Evolutionary conservation across 2,797 vertebrate genomes (phyloP).

Genomic region (Poeciliopsis paucimaculata): DNA sequence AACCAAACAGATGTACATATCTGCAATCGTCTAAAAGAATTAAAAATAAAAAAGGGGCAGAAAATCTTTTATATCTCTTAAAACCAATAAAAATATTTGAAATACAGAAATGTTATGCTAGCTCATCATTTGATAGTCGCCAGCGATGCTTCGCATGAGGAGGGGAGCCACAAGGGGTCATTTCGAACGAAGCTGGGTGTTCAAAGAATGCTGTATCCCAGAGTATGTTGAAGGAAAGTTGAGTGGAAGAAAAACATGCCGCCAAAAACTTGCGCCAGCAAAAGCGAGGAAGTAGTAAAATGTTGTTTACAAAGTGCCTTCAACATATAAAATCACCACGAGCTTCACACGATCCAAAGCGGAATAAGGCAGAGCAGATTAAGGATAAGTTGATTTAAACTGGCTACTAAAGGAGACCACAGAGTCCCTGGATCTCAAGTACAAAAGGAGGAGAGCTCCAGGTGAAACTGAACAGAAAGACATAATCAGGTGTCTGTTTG

Average conservation of each 20-base stretch:
- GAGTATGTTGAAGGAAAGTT: neutral
- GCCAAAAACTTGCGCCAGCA: neutral
- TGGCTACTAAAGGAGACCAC: neutral
- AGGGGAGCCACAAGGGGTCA: neutral
- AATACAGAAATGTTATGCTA: neutral
- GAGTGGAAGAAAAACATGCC: neutral
- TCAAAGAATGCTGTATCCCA: neutral
- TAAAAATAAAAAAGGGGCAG: too few species aligned
- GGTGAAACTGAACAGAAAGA: neutral
- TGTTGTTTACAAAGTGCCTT: neutral
- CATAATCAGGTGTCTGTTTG: neutral
- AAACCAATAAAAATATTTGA: neutral
- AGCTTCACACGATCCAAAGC: neutral
- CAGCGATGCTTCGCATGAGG: neutral
- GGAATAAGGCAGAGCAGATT: neutral
- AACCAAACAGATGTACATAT: too few species aligned
- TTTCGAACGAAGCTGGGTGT: neutral
- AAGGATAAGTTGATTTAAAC: neutral
- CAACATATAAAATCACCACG: neutral
- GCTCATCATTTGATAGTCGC: neutral
- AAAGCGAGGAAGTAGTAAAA: neutral
- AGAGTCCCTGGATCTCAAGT: neutral
- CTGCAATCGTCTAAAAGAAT: too few species aligned
- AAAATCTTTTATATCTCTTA: neutral
- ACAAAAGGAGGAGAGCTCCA: neutral